These are phyloP conservation scores for Channa maculata DNA, from an alignment of 2,113 vertebrate genomes.

Conservation along the genomic window DNA sequence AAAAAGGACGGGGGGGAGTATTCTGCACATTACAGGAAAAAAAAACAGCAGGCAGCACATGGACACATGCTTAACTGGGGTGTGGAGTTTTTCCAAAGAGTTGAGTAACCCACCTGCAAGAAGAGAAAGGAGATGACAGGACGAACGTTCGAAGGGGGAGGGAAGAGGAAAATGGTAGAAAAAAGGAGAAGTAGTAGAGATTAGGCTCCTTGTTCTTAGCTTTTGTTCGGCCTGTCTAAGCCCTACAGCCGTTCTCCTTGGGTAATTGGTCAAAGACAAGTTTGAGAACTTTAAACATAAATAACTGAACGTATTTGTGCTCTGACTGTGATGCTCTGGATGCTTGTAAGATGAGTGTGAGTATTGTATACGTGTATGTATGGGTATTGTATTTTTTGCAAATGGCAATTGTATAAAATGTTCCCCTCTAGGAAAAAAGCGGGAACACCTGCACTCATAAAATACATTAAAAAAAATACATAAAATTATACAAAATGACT, in stretches of 20 bases:
- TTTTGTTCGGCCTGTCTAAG: not conserved
- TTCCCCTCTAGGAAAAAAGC: no score
- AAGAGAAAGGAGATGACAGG: conserved; percentile 25
- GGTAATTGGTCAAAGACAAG: not conserved
- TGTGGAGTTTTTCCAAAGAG: conserved; percentile 25
- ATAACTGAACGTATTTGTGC: not conserved
- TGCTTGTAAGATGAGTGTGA: not conserved
- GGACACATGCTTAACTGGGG: conserved; percentile 29
- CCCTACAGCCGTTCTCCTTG: not conserved
- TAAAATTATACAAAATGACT: not conserved
- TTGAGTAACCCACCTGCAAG: conserved; percentile 66
- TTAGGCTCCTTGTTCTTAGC: not conserved
- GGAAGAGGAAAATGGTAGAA: not conserved
- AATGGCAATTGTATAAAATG: no score
- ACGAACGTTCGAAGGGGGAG: conserved; percentile 15
- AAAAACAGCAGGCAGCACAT: conserved; percentile 39
- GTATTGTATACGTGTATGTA: no score
- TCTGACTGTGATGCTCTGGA: not conserved
- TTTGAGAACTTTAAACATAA: not conserved
- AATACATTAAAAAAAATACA: no score
- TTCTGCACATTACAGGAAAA: conserved; percentile 13
- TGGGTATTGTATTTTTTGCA: no score
- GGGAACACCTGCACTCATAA: no score
- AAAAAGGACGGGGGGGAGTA: conserved; percentile 15
- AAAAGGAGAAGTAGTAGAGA: conserved; percentile 3